Percentiles rank a stretch among this genome's conserved stretches.
Conservation (phyloP, 1,140 invertebrate species). For the Trialeurodes vaporariorum region DNA sequence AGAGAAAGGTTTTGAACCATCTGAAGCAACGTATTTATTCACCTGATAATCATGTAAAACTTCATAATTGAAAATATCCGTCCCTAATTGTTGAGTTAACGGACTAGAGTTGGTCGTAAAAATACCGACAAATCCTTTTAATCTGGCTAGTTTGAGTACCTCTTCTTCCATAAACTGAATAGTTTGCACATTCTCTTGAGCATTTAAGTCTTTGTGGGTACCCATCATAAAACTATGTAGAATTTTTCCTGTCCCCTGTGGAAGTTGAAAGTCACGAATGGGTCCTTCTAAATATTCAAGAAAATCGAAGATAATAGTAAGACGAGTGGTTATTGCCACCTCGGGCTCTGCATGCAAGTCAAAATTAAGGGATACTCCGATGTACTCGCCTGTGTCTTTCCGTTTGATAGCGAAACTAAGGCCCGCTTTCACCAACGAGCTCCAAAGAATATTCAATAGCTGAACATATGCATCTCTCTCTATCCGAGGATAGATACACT, state of each 20-base stretch:
- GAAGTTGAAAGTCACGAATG: conserved; percentile 48
- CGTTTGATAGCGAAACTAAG: conserved; percentile 56
- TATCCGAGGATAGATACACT: conserved; percentile 53
- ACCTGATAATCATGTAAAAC: conserved; percentile 64
- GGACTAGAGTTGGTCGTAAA: conserved; percentile 78
- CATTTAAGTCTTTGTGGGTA: conserved; percentile 45
- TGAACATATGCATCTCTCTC: conserved; percentile 49
- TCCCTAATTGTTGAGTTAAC: conserved; percentile 68
- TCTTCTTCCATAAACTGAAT: conserved; percentile 66
- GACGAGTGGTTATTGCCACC: conserved; percentile 46
- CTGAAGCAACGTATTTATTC: conserved; percentile 55
- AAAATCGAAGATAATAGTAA: conserved; percentile 63
- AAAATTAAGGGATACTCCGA: conserved; percentile 60
- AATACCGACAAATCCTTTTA: conserved; percentile 53
- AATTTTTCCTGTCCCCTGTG: conserved; percentile 52
- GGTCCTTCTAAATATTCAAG: conserved; percentile 61
- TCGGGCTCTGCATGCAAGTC: conserved; percentile 66
- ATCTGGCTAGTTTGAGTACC: conserved; percentile 48
- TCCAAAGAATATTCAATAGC: conserved; percentile 46
- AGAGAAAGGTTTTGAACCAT: conserved; percentile 57
- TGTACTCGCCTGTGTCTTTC: conserved; percentile 30
- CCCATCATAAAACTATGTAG: conserved; percentile 80
- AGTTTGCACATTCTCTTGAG: conserved; percentile 60
- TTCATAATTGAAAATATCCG: conserved; percentile 64
- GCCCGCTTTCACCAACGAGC: conserved; percentile 45